phyloP scores from a whole-genome alignment of 2,888 invertebrate genomes.

The Lepas anatifera region DNA sequence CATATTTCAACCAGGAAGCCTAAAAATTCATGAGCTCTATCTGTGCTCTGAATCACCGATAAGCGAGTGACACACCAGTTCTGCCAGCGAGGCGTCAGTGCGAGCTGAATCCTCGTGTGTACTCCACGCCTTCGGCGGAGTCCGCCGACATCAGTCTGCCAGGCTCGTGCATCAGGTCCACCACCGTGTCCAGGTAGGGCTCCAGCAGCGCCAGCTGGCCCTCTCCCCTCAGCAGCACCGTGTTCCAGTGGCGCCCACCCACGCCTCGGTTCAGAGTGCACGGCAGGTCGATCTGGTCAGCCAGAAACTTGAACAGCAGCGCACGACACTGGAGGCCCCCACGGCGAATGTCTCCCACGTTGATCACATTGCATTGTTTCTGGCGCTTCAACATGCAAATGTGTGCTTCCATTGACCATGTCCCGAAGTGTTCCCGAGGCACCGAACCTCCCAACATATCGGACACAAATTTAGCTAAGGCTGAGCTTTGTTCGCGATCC shows the following conservation, averaged over 20 bases:
- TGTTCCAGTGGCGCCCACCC: slow-evolving; percentile 9
- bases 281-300: background rate
- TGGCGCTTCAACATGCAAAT: background rate
- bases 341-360: background rate
- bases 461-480: background rate
- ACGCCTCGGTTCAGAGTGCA: background rate
- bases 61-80: too few relatives aligned
- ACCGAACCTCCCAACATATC: background rate
- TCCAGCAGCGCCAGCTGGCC: background rate
- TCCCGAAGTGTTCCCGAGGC: background rate
- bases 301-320: slow-evolving; percentile 12
- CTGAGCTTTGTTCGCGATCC: background rate
- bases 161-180: background rate
- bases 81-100: too few relatives aligned
- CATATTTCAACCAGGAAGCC: too few relatives aligned
- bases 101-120: background rate
- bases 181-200: background rate
- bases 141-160: background rate
- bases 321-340: background rate
- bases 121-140: background rate
- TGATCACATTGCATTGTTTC: background rate
- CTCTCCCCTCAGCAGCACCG: background rate
- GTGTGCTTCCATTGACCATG: background rate
- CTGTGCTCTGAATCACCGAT: too few relatives aligned
- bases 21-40: too few relatives aligned